Evolutionary conservation across 2,797 vertebrate genomes (phyloP), one percentile per base, ranked within the genome.

Genomic region (Clarias pachynema): DNA sequence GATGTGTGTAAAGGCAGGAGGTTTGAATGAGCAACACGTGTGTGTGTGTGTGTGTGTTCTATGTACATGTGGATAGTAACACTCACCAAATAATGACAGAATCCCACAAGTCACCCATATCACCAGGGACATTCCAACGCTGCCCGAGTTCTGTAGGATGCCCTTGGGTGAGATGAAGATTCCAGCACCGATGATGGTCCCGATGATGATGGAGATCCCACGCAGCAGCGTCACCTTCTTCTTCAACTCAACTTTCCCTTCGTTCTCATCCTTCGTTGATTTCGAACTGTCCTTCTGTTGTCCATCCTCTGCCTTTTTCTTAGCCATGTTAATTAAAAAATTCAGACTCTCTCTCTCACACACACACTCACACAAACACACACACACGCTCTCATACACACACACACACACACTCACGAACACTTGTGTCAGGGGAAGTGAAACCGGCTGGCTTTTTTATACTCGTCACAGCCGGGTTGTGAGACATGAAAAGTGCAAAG

Each of bases 81-180:
- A 95, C 98, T 98, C 94, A 99, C 98, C 98, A 0, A 99, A 97
- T 3, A 99, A 96, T 0, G 98, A 99, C 84, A 99, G 94, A 89
- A 98, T 90, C 10, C 98, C 98, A 3, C 98, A 99, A 18, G 83
- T 95, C 0, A 96, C 94, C 98, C 98, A 99, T 75, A 99, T 90
- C 2, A 92, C 87, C 88, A 99, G 94, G 40, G 98, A 98, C 97
- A 98, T 96, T 87, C 98, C 98, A 84, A 99, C 92, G 0, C 96
- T 98, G 87, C 98, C 98, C 0, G 98, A 97, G 91, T 98, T 93
- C 89, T 95, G 92, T 81, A 99, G 95, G 90, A 99, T 98, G 84
- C 97, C 97, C 92, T 97, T 98, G 0, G 98, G 98, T 37, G 98
- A 97, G 91, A 99, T 98, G 95, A 99, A 99, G 93, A 99, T 98